phyloP scores from a whole-genome alignment of 92 coral and sea anemone genomes.

The Palythoa heliodiscus region DNA sequence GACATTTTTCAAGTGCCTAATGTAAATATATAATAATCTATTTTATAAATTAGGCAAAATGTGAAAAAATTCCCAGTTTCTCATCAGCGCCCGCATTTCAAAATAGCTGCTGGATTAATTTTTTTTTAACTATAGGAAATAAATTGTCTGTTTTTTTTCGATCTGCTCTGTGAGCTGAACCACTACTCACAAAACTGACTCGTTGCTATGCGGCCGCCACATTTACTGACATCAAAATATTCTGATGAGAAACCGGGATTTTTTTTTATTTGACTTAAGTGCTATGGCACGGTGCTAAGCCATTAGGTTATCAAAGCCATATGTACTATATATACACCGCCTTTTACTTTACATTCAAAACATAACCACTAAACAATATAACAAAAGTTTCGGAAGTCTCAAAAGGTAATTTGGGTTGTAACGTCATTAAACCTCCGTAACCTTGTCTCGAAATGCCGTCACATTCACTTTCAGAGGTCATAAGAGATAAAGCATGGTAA shows the following conservation, averaged over 20 bases:
- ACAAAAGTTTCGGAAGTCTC: neutral
- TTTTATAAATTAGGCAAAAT: too few relatives aligned
- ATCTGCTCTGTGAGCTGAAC: too few relatives aligned
- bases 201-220: neutral
- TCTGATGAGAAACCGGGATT: neutral
- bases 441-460: neutral
- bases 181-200: too few relatives aligned
- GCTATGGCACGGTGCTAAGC: neutral
- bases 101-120: too few relatives aligned
- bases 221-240: neutral
- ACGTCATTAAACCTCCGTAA: neutral
- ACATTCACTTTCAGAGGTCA: neutral
- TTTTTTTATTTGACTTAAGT: neutral
- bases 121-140: too few relatives aligned
- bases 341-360: neutral
- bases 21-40: too few relatives aligned
- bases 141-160: too few relatives aligned
- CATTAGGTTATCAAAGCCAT: neutral
- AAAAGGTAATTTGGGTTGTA: neutral
- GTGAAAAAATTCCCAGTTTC: too few relatives aligned
- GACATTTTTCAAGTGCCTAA: too few relatives aligned
- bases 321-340: neutral
- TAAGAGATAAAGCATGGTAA: neutral
- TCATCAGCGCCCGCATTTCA: too few relatives aligned
- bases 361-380: slow-evolving; percentile 1